Conservation (phyloP, 1,140 invertebrate species). For the Drosophila jambulina region DNA sequence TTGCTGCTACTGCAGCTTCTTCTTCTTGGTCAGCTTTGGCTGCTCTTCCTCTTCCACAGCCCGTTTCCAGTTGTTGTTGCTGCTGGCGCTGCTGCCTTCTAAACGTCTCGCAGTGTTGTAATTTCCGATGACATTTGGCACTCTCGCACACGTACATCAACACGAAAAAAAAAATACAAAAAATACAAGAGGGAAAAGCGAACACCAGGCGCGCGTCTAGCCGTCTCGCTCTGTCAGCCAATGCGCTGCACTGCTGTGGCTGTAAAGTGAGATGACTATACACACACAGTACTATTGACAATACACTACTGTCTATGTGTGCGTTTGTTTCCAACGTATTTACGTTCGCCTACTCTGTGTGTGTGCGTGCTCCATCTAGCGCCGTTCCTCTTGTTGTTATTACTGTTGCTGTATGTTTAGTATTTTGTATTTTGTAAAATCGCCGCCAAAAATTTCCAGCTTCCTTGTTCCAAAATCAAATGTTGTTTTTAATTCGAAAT, state of each 20-base stretch:
- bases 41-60: conserved; percentile 26
- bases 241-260: neutral
- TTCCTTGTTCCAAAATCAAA: conserved; percentile 4
- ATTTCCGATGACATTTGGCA: conserved; percentile 80
- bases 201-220: conserved; percentile 7
- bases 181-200: conserved; percentile 29
- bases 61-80: conserved; percentile 22
- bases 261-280: conserved; percentile 35
- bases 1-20: conserved; percentile 36
- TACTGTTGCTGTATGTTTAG: conserved; percentile 35
- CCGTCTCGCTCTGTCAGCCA: conserved; percentile 17
- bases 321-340: conserved; percentile 34
- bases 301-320: conserved; percentile 17
- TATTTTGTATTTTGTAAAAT: conserved; percentile 64
- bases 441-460: conserved; percentile 57
- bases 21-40: conserved; percentile 21
- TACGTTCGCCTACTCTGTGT: conserved; percentile 42
- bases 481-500: neutral
- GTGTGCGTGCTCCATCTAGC: conserved; percentile 44
- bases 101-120: conserved; percentile 72
- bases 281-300: conserved; percentile 11
- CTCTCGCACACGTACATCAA: conserved; percentile 40
- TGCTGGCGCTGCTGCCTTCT: conserved; percentile 43
- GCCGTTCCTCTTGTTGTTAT: conserved; percentile 35
- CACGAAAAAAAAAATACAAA: conserved; percentile 34